These are phyloP conservation scores for Papilio protenor DNA, from an alignment of 2,888 invertebrate species.

Conservation along the genomic window DNA sequence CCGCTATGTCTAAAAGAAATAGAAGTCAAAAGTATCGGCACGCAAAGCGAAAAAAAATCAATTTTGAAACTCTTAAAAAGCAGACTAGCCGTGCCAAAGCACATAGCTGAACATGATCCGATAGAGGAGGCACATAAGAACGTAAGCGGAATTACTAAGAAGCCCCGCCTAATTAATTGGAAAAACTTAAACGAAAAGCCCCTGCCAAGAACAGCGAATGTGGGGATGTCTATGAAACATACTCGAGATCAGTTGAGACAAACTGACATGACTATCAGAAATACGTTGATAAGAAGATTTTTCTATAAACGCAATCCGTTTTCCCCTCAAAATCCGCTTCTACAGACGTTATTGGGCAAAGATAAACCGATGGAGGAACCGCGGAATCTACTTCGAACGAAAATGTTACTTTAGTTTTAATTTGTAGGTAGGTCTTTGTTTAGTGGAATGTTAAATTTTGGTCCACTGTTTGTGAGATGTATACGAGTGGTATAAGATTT, in stretches of 20 bases:
- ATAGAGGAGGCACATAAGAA: constrained; percentile 32
- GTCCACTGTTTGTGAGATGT: constrained; percentile 34
- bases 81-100: constrained; percentile 53
- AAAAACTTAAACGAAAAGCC: constrained; percentile 61
- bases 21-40: constrained; percentile 75
- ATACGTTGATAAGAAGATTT: constrained; percentile 70
- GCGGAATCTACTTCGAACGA: constrained; percentile 58
- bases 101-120: constrained; percentile 39
- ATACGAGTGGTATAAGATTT: constrained; percentile 32
- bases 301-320: constrained; percentile 76
- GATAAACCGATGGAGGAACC: constrained; percentile 68
- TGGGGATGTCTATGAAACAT: constrained; percentile 58
- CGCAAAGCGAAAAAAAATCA: constrained; percentile 72
- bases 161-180: constrained; percentile 59
- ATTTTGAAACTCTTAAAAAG: constrained; percentile 34
- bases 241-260: constrained; percentile 64
- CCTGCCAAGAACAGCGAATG: constrained; percentile 54
- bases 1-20: constrained; percentile 75
- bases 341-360: constrained; percentile 70
- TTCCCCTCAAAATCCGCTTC: constrained; percentile 69
- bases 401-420: constrained; percentile 57
- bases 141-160: constrained; percentile 46
- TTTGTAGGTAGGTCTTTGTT: constrained; percentile 53
- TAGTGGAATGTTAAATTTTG: constrained; percentile 38
- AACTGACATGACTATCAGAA: constrained; percentile 67